A percentile compares a stretch with the other conserved stretches of the same genome.
phyloP scores from a whole-genome alignment of 2,113 vertebrate species.

The Abramis brama region DNA sequence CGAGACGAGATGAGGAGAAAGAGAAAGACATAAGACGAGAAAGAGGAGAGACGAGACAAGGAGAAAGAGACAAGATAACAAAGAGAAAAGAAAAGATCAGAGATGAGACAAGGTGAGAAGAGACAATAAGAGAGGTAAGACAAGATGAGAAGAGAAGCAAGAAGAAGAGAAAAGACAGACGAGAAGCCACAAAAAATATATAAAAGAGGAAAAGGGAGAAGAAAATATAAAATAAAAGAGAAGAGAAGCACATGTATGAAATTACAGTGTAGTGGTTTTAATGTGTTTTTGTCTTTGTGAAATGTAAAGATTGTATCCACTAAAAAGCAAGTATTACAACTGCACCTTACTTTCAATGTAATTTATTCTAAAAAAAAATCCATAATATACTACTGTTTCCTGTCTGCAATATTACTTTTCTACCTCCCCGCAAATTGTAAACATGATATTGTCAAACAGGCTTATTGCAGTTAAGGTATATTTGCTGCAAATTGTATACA shows the following conservation, averaged over 20 bases:
- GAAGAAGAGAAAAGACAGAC: background rate
- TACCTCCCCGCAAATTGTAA: background rate
- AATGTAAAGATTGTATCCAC: background rate
- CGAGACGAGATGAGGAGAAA: background rate
- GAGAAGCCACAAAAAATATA: background rate
- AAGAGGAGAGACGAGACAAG: background rate
- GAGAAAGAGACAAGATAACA: background rate
- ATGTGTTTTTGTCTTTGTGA: background rate
- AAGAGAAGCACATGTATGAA: background rate
- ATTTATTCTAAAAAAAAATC: constrained; percentile 17
- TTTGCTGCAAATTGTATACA: background rate
- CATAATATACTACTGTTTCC: constrained; percentile 19
- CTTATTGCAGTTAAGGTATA: constrained; percentile 26
- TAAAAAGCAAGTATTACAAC: background rate
- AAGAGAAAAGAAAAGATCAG: background rate
- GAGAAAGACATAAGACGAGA: background rate
- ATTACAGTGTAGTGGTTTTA: background rate
- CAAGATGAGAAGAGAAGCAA: background rate
- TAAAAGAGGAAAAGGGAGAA: background rate
- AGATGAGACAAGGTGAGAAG: background rate
- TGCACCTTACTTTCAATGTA: background rate
- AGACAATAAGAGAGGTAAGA: background rate
- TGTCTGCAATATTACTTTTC: constrained; percentile 20
- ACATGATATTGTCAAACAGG: constrained; percentile 9
- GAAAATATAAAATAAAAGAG: background rate